Base-by-base conservation (phyloP, 1,140 invertebrate species). In the Stenopsyche tienmushanensis region DNA sequence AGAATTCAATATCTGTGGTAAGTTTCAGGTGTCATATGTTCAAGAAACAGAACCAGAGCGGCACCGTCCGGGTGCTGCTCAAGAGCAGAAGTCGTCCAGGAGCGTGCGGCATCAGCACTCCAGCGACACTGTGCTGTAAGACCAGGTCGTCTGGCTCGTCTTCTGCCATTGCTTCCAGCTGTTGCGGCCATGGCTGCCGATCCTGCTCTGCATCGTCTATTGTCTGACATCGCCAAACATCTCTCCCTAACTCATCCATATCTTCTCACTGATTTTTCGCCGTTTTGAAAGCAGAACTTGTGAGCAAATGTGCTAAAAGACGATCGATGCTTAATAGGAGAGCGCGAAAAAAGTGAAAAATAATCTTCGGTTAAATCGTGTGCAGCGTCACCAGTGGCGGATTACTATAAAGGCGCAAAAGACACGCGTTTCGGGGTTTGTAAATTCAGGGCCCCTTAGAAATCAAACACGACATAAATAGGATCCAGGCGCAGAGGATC, bases 61-160 rank as follows among this genome's bases (percentile, higher is more conserved):
- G 39, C 24, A 2, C 29, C 42, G 21, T n/a, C 20, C 23, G 23
- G 7, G 15, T 60, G 57, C 42, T 42, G 24, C 23, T 60, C 44
- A 5, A 24, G 42, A 18, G 57, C 57, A 18, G 57, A 60, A 34
- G 44, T 23, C 1, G 44, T 60, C 8, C 57, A 60, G 47, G 57
- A 60, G 23, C 44, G 57, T 5, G 57, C 57, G 8, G 57, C 57
- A 15, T 10, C 57, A 2, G 41, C 57, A 18, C 42, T 60, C 29
- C 57, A 60, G 23, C 8, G 57, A 24, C 57, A 60, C 21, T 60
- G 57, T 13, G 57, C 57, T 25, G 24, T 24, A 23, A 60, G 57
- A 60, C 44, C 57, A 17, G 57, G 57, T 60, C 57, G 57, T 26
- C 15, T 60, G 42, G 21, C 44, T 1, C 41, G 41, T 5, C 24